Conservation (phyloP, 2,888 invertebrate species). For the Diogma glabrata region DNA sequence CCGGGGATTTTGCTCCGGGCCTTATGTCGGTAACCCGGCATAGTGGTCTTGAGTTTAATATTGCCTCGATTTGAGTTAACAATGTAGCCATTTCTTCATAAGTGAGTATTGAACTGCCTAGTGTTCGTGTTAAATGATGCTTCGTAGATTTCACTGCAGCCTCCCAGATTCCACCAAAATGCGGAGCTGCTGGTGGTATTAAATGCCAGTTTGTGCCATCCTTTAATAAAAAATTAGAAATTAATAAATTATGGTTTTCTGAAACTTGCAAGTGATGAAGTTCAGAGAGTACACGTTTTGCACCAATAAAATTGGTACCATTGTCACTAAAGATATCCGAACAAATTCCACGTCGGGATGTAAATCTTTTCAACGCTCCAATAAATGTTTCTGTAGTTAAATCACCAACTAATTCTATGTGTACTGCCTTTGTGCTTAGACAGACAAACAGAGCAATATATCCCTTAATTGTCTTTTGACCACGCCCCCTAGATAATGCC, state of each 20-base stretch:
- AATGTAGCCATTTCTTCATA: neutral
- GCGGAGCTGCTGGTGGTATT: neutral
- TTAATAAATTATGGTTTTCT: neutral
- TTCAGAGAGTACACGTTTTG: conserved; percentile 14
- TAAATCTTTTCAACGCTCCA: conserved; percentile 22
- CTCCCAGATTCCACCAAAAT: neutral
- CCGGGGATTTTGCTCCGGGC: too few relatives aligned
- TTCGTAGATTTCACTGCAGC: neutral
- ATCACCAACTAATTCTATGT: conserved; percentile 16
- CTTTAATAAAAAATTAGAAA: too few relatives aligned
- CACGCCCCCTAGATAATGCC: conserved; percentile 15
- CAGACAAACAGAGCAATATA: conserved; percentile 24
- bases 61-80: neutral
- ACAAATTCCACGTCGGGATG: conserved; percentile 21
- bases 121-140: neutral
- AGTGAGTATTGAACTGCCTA: neutral
- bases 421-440: conserved; percentile 18
- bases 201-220: too few relatives aligned
- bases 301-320: conserved; percentile 26
- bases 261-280: too few relatives aligned
- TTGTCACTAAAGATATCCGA: conserved; percentile 22
- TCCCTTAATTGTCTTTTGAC: conserved; percentile 18
- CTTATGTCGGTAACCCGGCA: too few relatives aligned
- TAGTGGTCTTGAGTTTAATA: conserved; percentile 1
- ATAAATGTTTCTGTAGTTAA: conserved; percentile 21